Base-by-base conservation (phyloP, 2,113 vertebrate genomes). In the Myxocyprinus asiaticus region DNA sequence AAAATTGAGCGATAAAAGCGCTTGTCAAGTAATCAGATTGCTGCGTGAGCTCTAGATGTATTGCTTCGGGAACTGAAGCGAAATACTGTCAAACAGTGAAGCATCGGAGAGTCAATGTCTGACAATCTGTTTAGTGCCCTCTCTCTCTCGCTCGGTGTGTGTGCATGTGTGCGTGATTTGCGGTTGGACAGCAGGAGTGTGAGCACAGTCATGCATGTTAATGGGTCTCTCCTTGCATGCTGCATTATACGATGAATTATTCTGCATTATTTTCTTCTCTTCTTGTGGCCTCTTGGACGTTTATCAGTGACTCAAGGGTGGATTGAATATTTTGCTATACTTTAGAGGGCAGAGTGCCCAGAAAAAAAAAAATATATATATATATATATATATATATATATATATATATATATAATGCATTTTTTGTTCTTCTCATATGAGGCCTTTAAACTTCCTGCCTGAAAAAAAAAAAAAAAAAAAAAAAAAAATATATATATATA, bases 321-420 rank as follows among this genome's bases (percentile, higher is more conserved):
- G 92, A 91, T 91, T 92, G 88, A 95, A 95, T 94, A 92, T 88
- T 83, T 88, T 93, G 90, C 91, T 91, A 89, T 91, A 93, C 91
- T 93, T 94, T 91, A 94, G 85, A 94, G 92, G 91, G 75, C 88
- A 92, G 85, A 89, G 91, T 86, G 93, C 87, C 89, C 3, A 33
- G 22, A 91, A 91, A 90, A 62, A 53, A 51, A 53, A 92, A n/a
- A n/a, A n/a, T n/a, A n/a, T n/a, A n/a, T n/a, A n/a, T n/a, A n/a
- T n/a, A n/a, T n/a, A n/a, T n/a, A n/a, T n/a, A n/a, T n/a, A n/a
- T n/a, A n/a, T n/a, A n/a, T n/a, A n/a, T n/a, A n/a, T n/a, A n/a
- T n/a, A n/a, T n/a, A n/a, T n/a, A n/a, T n/a, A n/a, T 92, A 92
- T 90, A 68, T 78, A 10, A 48, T 68, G 53, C 65, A 33, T 22